Percentiles rank a stretch among this genome's conserved stretches.
Evolutionary conservation across 2,888 invertebrate genomes (phyloP).

Genomic region (Hyppa rectilinea): DNA sequence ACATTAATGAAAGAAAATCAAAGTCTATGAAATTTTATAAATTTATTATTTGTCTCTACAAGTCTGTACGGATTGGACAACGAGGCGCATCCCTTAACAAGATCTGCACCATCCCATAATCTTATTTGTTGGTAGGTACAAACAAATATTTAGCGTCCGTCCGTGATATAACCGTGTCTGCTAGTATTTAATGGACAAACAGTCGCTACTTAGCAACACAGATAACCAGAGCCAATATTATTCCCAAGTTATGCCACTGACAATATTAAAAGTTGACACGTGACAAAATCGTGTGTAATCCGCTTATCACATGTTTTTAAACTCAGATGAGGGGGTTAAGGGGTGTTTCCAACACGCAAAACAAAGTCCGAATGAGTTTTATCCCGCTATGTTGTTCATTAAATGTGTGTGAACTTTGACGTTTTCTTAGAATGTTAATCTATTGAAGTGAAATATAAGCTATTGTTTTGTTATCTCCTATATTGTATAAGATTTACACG

Average conservation of each 20-base stretch:
- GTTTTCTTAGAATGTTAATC: conserved; percentile 9
- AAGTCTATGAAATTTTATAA: neutral
- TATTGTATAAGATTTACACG: conserved; percentile 16
- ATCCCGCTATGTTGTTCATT: neutral
- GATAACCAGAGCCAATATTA: conserved; percentile 62
- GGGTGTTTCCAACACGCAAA: conserved; percentile 29
- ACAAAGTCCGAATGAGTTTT: conserved; percentile 14
- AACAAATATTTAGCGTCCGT: conserved; percentile 58
- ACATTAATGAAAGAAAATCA: neutral
- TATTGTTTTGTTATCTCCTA: conserved; percentile 14
- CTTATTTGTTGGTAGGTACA: conserved; percentile 42
- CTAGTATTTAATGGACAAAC: conserved; percentile 71
- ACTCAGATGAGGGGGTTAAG: conserved; percentile 28
- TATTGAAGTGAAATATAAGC: neutral
- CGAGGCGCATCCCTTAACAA: neutral
- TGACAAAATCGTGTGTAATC: conserved; percentile 42
- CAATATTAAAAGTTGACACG: conserved; percentile 60
- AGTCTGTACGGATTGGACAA: neutral
- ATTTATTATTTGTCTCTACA: neutral
- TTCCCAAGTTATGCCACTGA: conserved; percentile 54
- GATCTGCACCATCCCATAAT: conserved; percentile 6
- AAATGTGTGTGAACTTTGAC: neutral
- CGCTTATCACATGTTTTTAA: conserved; percentile 64
- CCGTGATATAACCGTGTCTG: conserved; percentile 75
- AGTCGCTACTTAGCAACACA: conserved; percentile 60